Base-by-base conservation (phyloP, 2,113 vertebrate species). In the Upupa epops region DNA sequence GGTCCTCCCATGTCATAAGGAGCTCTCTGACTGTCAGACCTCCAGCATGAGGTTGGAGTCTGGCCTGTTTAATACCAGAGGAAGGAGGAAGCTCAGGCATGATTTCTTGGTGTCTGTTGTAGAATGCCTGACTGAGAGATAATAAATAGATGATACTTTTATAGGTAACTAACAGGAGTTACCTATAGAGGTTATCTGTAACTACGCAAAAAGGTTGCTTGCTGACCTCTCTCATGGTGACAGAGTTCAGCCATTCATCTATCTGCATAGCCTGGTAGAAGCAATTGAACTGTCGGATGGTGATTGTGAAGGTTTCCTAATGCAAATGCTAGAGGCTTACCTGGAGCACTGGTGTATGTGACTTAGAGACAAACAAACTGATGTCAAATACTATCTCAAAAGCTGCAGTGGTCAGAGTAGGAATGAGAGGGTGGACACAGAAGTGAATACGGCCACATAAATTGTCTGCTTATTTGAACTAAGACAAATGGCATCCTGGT, bases 391-490 rank as follows among this genome's bases (percentile, higher is more conserved):
- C 1, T 8, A 11, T 54, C 34, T 6, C 46, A 25, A 1, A 46
- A 74, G 49, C 24, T 56, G 42, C 68, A 40, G 49, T 1, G 9
- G 12, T 32, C 18, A 2, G 40, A 28, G 54, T 49, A 3, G n/a
- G 66, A 21, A 31, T 2, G 8, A 19, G 32, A 48, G 55, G 52
- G 26, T 9, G 21, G 37, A 14, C n/a, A 64, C 11, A 1, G 5
- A 31, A 2, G 65, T 32, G 74, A 48, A 9, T 13, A 37, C 56
- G 16, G 22, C 63, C 79, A 68, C 15, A 15, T 42, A 71, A 37
- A 4, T 3, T 3, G 11, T 25, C 3, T 5, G 1, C 28, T 36
- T 6, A 0, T 4, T 75, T 58, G 45, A n/a, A 36, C 8, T 5
- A 4, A 19, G 58, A 31, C 66, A 16, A 1, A 15, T 17, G 32